These are phyloP conservation scores for Equus przewalskii DNA, from an alignment of 2,113 vertebrate species.

Conservation along the genomic window DNA sequence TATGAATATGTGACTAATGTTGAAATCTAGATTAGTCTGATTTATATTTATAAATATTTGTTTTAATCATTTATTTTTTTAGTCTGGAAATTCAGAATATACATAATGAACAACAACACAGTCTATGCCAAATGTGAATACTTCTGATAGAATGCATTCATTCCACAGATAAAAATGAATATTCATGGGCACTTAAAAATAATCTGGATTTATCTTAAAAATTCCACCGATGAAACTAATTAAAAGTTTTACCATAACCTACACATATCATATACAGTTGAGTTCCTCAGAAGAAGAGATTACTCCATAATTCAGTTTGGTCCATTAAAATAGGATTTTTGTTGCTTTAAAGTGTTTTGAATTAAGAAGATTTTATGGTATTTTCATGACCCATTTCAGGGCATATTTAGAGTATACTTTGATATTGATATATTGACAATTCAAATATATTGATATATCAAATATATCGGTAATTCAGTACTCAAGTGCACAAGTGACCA, in stretches of 20 bases:
- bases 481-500: background rate
- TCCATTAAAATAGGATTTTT: background rate
- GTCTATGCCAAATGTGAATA: background rate
- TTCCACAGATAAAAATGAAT: constrained; percentile 23
- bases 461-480: background rate
- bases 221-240: background rate
- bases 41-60: background rate
- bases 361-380: background rate
- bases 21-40: background rate
- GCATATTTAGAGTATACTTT: background rate
- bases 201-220: background rate
- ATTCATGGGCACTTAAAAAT: background rate
- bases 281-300: background rate
- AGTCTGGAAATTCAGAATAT: background rate
- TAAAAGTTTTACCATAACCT: background rate
- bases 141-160: background rate
- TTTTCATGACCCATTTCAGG: background rate
- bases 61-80: background rate
- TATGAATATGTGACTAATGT: background rate
- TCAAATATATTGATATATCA: too few relatives aligned
- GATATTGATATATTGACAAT: too few relatives aligned
- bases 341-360: background rate
- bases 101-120: background rate
- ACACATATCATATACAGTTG: background rate
- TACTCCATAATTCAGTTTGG: background rate